These are phyloP conservation scores for Hirudinaria manillensis DNA, from an alignment of 2,888 invertebrate genomes.

Conservation along the genomic window DNA sequence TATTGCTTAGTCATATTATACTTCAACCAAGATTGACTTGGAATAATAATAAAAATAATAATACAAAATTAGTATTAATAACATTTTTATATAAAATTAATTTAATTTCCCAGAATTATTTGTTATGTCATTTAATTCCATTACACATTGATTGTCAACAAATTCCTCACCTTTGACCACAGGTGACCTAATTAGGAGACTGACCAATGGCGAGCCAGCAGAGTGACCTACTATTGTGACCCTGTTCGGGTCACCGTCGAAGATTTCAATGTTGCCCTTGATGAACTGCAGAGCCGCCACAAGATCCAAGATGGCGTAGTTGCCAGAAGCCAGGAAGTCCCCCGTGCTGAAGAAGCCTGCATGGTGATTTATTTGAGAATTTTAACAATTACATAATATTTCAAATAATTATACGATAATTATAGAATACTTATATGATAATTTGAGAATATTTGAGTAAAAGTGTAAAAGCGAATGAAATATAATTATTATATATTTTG, in stretches of 20 bases:
- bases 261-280: slow-evolving; percentile 61
- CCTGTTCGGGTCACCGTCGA: slow-evolving; percentile 20
- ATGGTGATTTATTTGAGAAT: too few relatives aligned
- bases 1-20: too few relatives aligned
- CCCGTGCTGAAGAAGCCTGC: slow-evolving; percentile 53
- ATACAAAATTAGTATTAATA: neutral
- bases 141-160: too few relatives aligned
- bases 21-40: too few relatives aligned
- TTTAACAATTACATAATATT: too few relatives aligned
- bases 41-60: neutral
- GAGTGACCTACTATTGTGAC: slow-evolving; percentile 18
- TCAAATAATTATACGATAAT: too few relatives aligned
- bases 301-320: slow-evolving; percentile 95
- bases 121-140: too few relatives aligned
- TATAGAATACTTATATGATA: too few relatives aligned
- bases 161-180: slow-evolving; percentile 9
- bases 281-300: slow-evolving; percentile 95
- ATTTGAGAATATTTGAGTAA: too few relatives aligned
- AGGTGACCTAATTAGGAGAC: slow-evolving; percentile 15
- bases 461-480: too few relatives aligned
- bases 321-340: slow-evolving; percentile 57
- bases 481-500: too few relatives aligned
- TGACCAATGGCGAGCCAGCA: slow-evolving; percentile 18
- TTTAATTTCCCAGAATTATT: neutral
- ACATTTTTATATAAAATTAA: slow-evolving; percentile 1